Conservation (phyloP, 92 coral and sea anemone species). For the Palythoa heliodiscus region DNA sequence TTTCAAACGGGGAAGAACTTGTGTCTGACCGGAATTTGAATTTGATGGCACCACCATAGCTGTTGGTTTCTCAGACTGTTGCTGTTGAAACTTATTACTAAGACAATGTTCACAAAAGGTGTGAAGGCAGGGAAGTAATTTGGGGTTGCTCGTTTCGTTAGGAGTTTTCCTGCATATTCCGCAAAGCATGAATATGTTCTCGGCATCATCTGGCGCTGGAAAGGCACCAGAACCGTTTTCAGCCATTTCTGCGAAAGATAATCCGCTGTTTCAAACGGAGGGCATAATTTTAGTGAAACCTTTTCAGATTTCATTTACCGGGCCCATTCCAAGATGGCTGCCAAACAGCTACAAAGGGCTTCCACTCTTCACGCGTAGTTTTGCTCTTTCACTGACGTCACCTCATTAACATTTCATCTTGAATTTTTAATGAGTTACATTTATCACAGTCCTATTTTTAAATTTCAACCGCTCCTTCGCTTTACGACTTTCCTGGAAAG, state of each 20-base stretch:
- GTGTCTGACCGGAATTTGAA: constrained; percentile 54
- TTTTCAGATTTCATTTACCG: constrained; percentile 18
- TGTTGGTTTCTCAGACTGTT: constrained; percentile 71
- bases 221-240: constrained; percentile 64
- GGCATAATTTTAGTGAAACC: constrained; percentile 24
- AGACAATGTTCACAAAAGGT: constrained; percentile 90
- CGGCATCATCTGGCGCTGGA: constrained; percentile 69
- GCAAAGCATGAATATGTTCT: constrained; percentile 74
- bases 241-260: constrained; percentile 58
- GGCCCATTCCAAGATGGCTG: constrained; percentile 82
- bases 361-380: constrained; percentile 56
- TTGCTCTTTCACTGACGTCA: constrained; percentile 71
- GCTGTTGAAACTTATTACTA: constrained; percentile 76
- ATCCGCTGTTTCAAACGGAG: constrained; percentile 5
- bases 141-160: constrained; percentile 76
- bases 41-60: constrained; percentile 47
- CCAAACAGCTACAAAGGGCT: constrained; percentile 52
- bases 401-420: constrained; percentile 55
- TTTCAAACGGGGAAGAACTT: constrained; percentile 75
- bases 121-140: constrained; percentile 96
- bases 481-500: background rate
- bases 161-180: constrained; percentile 86
- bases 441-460: constrained; percentile 12
- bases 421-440: constrained; percentile 62
- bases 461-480: background rate